phyloP scores from a whole-genome alignment of 2,888 invertebrate genomes.

The Allacma fusca region DNA sequence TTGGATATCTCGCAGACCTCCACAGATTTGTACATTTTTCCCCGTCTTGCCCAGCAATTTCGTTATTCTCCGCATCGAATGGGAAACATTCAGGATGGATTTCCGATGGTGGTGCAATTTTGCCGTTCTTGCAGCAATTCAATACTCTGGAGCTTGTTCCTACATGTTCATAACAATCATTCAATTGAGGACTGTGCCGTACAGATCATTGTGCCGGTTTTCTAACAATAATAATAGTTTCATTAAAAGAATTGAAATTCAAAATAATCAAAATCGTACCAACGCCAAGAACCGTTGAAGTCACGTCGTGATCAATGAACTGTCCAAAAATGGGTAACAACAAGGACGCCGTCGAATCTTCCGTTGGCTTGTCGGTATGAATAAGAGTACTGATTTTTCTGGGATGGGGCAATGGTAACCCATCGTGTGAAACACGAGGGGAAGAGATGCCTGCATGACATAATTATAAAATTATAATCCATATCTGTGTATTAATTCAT shows the following conservation, averaged over 20 bases:
- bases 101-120: constrained; percentile 9
- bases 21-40: constrained; percentile 66
- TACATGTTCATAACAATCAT: constrained; percentile 61
- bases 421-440: constrained; percentile 63
- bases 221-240: too few species aligned
- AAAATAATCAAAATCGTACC: too few species aligned
- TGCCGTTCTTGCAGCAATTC: constrained; percentile 70
- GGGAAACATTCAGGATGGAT: constrained; percentile 68
- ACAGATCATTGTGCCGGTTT: too few species aligned
- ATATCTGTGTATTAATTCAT: too few species aligned
- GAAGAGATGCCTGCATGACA: constrained; percentile 64
- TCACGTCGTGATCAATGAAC: constrained; percentile 67
- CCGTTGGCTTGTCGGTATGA: constrained; percentile 65
- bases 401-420: constrained; percentile 66
- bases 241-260: too few species aligned
- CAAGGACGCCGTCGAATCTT: constrained; percentile 68
- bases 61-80: constrained; percentile 67
- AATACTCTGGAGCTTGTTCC: constrained; percentile 14
- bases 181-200: constrained; percentile 66
- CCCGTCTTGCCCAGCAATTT: constrained; percentile 64
- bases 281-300: constrained; percentile 67
- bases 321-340: constrained; percentile 68
- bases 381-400: constrained; percentile 66
- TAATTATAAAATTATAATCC: constrained; percentile 2
- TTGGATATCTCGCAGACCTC: constrained; percentile 66